Base-by-base conservation (phyloP, 2,797 vertebrate species). In the Sternarchorhynchus goeldii region DNA sequence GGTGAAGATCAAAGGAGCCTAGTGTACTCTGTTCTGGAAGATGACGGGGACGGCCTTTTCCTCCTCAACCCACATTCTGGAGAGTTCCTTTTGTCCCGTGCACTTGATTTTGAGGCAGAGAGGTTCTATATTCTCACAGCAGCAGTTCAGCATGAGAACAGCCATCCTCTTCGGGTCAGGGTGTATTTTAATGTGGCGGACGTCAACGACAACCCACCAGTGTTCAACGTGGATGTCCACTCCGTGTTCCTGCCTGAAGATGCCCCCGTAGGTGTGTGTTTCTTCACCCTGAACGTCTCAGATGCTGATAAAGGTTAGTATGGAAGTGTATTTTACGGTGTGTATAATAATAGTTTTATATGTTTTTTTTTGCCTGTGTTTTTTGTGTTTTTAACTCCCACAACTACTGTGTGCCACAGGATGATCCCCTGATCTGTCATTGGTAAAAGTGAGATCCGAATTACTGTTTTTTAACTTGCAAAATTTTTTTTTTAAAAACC, bases 111-210 rank as follows among this genome's bases (percentile, higher is more conserved):
- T 25, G 93, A 94, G 84, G 71, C 77, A 72, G 90, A 93, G 84
- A 86, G 87, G 60, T 87, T 90, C 84, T 93, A 91, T 85, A 84
- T 93, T 82, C 88, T 94, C 76, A 89, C 90, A 29, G 91, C 91
- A 79, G 85, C 72, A 56, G 84, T 69, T 29, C 87, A 87, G 81
- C 83, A 82, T 78, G 82, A 88, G 80, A 87, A 85, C 57, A 66
- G 45, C 14, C 84, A 79, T 74, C 85, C 90, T 8, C 88, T 87
- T 64, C 77, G 88, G 87, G 89, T 93, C 88, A 88, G 93, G 73
- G 90, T 93, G 25, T 94, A 93, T 84, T 92, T 94, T 81, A 94
- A 87, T 60, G 91, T 93, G 83, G 25, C 91, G 73, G 91, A 94
- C 74, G 89, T 93, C 78, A 94, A 94, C 2, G 93, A 94, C 88